Conservation (phyloP, 2,797 vertebrate genomes). For the Argyrosomus regius region DNA sequence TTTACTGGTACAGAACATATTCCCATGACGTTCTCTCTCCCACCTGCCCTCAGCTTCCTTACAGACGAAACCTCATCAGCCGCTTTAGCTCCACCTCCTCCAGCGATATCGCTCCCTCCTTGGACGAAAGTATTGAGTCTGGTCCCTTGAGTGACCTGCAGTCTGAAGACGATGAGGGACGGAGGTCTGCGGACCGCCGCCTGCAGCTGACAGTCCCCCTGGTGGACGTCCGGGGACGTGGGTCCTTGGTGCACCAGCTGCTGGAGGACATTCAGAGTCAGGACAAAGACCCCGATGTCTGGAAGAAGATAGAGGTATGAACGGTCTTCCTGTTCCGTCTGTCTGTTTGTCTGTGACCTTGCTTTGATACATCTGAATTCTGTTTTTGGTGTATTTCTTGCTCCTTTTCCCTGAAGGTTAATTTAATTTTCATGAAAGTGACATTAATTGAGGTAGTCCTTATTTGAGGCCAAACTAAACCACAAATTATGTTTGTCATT, state of each 20-base stretch:
- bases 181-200: constrained; percentile 23
- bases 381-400: neutral
- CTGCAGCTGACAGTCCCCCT: constrained; percentile 18
- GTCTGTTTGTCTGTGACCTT: neutral
- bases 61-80: constrained; percentile 74
- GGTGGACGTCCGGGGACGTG: constrained; percentile 36
- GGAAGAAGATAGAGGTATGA: constrained; percentile 95
- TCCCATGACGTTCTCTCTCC: neutral
- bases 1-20: neutral
- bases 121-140: constrained; percentile 93
- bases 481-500: neutral
- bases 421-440: neutral
- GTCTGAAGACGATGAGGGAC: constrained; percentile 89
- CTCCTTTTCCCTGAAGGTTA: neutral
- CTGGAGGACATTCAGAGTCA: constrained; percentile 93
- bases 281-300: constrained; percentile 91
- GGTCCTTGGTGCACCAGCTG: constrained; percentile 88
- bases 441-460: too few species aligned
- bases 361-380: neutral
- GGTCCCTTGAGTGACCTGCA: constrained; percentile 92
- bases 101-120: constrained; percentile 91
- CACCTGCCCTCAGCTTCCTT: constrained; percentile 58
- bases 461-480: neutral
- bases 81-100: constrained; percentile 91
- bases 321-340: neutral